A percentile compares a stretch with the other conserved stretches of the same genome.
phyloP scores from a whole-genome alignment of 2,888 invertebrate species.

The Podabrus alpinus region DNA sequence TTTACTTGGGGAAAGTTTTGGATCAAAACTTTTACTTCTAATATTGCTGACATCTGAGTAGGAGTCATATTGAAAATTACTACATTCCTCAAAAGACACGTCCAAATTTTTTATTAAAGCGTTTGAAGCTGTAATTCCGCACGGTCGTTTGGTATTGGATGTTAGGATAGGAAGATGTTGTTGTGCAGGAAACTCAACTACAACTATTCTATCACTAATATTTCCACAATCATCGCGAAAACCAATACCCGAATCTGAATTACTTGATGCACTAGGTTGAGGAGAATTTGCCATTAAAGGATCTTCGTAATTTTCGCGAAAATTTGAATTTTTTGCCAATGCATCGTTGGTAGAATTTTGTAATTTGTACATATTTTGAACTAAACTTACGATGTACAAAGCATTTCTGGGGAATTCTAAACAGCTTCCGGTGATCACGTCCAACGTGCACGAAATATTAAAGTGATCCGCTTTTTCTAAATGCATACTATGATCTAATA shows the following conservation, averaged over 20 bases:
- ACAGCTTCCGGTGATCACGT: conserved; percentile 77
- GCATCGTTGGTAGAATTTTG: conserved; percentile 54
- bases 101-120: conserved; percentile 44
- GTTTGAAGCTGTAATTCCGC: conserved; percentile 48
- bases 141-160: conserved; percentile 43
- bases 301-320: conserved; percentile 49
- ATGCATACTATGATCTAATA: conserved; percentile 82
- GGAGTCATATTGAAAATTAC: neutral
- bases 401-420: conserved; percentile 90
- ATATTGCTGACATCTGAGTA: conserved; percentile 34
- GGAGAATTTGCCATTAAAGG: conserved; percentile 71
- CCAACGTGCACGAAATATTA: conserved; percentile 81
- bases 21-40: conserved; percentile 36
- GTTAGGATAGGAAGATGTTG: conserved; percentile 43
- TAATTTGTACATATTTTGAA: conserved; percentile 74
- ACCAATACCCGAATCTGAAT: conserved; percentile 94
- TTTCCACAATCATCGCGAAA: conserved; percentile 88
- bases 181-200: conserved; percentile 71
- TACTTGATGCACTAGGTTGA: conserved; percentile 88
- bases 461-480: conserved; percentile 80
- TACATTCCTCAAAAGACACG: conserved; percentile 39
- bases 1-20: conserved; percentile 27
- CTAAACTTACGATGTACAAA: conserved; percentile 72
- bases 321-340: conserved; percentile 15
- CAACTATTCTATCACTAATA: conserved; percentile 78